These are phyloP conservation scores for Phoenicopterus ruber DNA, from an alignment of 2,113 vertebrate genomes.

Conservation along the genomic window DNA sequence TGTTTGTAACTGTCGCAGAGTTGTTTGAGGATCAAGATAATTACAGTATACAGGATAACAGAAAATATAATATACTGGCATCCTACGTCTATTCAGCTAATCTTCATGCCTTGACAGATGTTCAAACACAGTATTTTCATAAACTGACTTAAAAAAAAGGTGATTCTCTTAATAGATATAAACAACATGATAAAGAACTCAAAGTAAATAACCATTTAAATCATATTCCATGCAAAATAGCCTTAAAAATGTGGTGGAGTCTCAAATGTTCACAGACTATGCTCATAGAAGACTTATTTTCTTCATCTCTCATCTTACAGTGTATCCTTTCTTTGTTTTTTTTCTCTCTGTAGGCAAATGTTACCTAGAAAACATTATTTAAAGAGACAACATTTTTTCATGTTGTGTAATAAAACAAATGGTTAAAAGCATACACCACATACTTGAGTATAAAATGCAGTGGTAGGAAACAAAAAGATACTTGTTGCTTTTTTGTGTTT, in stretches of 20 bases:
- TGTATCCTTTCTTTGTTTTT: neutral
- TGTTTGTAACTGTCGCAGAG: slow-evolving; percentile 62
- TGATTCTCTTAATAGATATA: slow-evolving; percentile 62
- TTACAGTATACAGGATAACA: slow-evolving; percentile 70
- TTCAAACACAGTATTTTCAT: slow-evolving; percentile 69
- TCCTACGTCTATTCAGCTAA: slow-evolving; percentile 65
- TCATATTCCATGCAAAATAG: neutral
- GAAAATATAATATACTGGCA: slow-evolving; percentile 66
- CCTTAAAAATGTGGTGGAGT: neutral
- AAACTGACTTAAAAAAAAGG: slow-evolving; percentile 51
- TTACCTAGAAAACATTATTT: neutral
- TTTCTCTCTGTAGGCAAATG: neutral
- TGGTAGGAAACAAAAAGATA: neutral
- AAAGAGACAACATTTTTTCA: neutral
- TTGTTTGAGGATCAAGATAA: slow-evolving; percentile 75
- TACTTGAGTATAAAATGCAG: neutral
- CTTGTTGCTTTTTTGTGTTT: neutral
- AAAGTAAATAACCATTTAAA: slow-evolving; percentile 12
- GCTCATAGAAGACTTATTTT: neutral
- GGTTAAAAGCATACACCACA: neutral
- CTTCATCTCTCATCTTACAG: neutral
- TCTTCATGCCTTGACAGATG: slow-evolving; percentile 68
- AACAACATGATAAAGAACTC: slow-evolving; percentile 55
- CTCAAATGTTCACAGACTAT: neutral
- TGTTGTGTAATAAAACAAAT: neutral